Evolutionary conservation across 2,888 invertebrate genomes (phyloP), one percentile per base, ranked within the genome.

Genomic region (Protophormia terraenovae): DNA sequence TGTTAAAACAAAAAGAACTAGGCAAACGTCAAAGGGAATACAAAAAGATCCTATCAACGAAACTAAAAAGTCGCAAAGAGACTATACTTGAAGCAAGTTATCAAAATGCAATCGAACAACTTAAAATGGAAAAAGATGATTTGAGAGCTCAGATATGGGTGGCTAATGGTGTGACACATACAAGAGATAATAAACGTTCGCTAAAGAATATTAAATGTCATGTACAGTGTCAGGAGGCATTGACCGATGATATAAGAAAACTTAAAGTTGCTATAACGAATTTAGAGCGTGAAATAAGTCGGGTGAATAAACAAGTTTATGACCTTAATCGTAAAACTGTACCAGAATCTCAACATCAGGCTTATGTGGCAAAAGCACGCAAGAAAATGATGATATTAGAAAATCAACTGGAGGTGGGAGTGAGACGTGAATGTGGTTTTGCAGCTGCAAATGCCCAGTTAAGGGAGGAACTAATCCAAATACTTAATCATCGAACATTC

Each of bases 11-110:
- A 55, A 90, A 90, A 14, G 91, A 92, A 66, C 86, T 92, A 4
- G 89, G 90, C 12, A 91, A 90, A 80, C 89, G 90, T 0, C 93
- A 93, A 85, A 88, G 91, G 1, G 91, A 91, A 38, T 93, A 92
- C 78, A 91, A 91, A 81, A 91, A 90, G 85, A 88, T 91, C 27
- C 87, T 92, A 1, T 89, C 89, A 2, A 89, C 90, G 24, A 91
- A 90, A 76, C 79, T 89, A 2, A 87, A 89, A 78, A 89, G 88
- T 0, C 91, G 91, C 27, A 90, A 90, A 73, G 91, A 91, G 38
- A 89, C 90, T 3, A 91, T 91, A 38, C 87, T 90, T 24, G 90
- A 90, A 84, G 87, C 89, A 3, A 91, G 91, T 72, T 89, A 89
- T 72, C 88, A 90, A 53, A 90, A 90, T 72, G 90, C 90, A 50